Evolutionary conservation across 2,888 invertebrate genomes (phyloP).

Genomic region (Abrostola tripartita): DNA sequence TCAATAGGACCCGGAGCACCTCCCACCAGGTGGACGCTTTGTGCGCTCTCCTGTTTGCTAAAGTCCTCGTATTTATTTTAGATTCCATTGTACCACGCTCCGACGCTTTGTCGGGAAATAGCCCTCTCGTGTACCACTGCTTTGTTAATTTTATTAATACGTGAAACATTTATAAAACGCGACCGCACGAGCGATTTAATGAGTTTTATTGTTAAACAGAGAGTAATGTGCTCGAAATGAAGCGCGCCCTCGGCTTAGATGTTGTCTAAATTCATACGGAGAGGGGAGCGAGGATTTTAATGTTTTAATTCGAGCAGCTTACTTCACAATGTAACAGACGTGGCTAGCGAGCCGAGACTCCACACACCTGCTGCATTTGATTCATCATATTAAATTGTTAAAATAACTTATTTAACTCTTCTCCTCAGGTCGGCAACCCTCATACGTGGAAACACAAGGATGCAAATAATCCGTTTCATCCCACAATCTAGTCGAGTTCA

Average conservation of each 20-base stretch:
- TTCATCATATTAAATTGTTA: conserved; percentile 67
- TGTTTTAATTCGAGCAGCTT: conserved; percentile 77
- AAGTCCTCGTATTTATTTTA: conserved; percentile 88
- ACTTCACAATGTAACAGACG: conserved; percentile 68
- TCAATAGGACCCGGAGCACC: conserved; percentile 70
- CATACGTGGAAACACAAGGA: conserved; percentile 57
- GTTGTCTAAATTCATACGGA: conserved; percentile 71
- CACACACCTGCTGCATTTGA: conserved; percentile 73
- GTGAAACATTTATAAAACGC: conserved; percentile 87
- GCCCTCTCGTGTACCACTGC: conserved; percentile 80
- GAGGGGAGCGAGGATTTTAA: conserved; percentile 68
- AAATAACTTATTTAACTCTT: conserved; percentile 60
- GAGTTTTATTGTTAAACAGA: conserved; percentile 86
- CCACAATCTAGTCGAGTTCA: conserved; percentile 71
- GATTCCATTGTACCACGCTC: conserved; percentile 84
- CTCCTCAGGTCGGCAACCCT: conserved; percentile 36
- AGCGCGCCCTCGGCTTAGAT: conserved; percentile 74
- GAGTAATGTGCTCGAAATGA: conserved; percentile 82
- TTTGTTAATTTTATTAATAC: conserved; percentile 89
- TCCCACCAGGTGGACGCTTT: conserved; percentile 83
- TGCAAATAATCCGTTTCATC: conserved; percentile 75
- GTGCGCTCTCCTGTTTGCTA: conserved; percentile 84
- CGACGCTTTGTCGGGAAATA: conserved; percentile 85
- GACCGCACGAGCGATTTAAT: conserved; percentile 85
- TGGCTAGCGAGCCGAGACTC: conserved; percentile 14